Base-by-base conservation (phyloP, 2,113 vertebrate species). In the Chaenocephalus aceratus region DNA sequence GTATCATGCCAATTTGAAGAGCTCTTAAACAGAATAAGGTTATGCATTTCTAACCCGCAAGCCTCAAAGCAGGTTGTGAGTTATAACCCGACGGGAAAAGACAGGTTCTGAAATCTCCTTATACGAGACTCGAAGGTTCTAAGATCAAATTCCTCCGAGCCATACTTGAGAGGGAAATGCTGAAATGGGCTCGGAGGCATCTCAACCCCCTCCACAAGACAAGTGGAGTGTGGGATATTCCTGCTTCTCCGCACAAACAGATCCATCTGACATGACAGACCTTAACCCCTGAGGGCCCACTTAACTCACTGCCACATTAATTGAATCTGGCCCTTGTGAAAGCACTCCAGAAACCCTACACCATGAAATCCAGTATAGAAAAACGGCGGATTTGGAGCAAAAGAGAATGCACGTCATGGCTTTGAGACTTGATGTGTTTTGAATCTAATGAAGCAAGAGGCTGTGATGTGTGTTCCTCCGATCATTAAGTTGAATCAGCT, bases 181-280 rank as follows among this genome's bases (percentile, higher is more conserved):
- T 64, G 75, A 75, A 79, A 86, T 71, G 69, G 67, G 80, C 80
- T 91, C 77, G 10, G 26, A 82, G 67, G 85, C 75, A 65, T 86
- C 78, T 80, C 79, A 71, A 77, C 67, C 72, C 69, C 63, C 57
- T 86, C 70, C 48, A 77, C 70, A 75, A 51, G 82, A 54, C 70
- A 6, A 74, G 75, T 53, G 49, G 83, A 80, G 87, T 90, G 88
- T 78, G 80, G 79, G 80, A 88, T 77, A 80, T 78, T 82, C 61
- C 75, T 71, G 58, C 77, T 90, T 79, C 88, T 82, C 72, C 76
- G 65, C 80, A 88, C 87, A 88, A 91, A 91, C 84, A 91, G 88
- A 90, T 93, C 88, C 88, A 92, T 92, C 89, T 88, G 85, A 92
- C 92, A 86, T 87, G 93, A 93, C 91, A 92, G 90, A 88, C 85